These are phyloP conservation scores for Pachycephus smyrnensis DNA, from an alignment of 2,888 invertebrate species.

Conservation along the genomic window DNA sequence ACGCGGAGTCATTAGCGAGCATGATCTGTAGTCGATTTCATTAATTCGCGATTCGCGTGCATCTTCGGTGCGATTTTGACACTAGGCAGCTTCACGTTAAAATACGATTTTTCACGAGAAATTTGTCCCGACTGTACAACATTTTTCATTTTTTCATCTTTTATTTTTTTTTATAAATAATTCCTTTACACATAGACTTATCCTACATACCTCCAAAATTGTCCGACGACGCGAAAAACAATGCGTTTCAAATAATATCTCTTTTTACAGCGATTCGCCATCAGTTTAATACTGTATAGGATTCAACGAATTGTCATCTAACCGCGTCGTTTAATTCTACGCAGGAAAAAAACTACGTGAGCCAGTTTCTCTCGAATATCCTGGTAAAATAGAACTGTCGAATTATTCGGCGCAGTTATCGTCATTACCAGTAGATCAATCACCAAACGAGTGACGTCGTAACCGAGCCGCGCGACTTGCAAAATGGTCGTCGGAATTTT, in stretches of 20 bases:
- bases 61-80: not conserved
- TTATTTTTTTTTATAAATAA: conserved; percentile 50
- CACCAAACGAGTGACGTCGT: not conserved
- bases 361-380: not conserved
- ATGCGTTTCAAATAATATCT: conserved; percentile 28
- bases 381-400: not conserved
- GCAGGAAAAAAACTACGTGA: not conserved
- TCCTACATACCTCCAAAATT: conserved; percentile 28
- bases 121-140: conserved; percentile 53
- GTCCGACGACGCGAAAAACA: conserved; percentile 4
- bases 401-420: not conserved
- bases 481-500: not conserved
- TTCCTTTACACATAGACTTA: conserved; percentile 54
- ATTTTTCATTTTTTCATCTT: conserved; percentile 18
- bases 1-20: too few relatives aligned
- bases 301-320: not conserved
- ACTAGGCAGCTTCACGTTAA: not conserved
- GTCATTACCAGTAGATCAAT: not conserved
- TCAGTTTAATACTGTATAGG: conserved; percentile 56
- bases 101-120: conserved; percentile 37
- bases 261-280: conserved; percentile 37
- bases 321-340: not conserved
- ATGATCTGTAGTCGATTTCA: not conserved
- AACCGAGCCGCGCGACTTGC: not conserved
- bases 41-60: not conserved